Evolutionary conservation across 2,797 vertebrate genomes (phyloP).

Genomic region (Rhincodon typus): DNA sequence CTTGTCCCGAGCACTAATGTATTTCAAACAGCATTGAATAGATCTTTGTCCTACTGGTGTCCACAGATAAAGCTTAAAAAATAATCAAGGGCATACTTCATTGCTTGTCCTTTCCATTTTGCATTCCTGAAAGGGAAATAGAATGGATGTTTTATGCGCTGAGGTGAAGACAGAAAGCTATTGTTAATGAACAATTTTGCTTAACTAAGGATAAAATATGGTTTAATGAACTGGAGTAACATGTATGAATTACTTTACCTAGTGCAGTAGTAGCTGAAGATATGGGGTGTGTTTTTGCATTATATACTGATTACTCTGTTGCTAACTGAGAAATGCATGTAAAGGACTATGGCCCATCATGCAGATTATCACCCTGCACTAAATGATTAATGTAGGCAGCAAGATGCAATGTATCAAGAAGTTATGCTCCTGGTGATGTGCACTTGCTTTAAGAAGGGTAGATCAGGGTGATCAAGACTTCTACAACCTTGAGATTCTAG

Average conservation of each 20-base stretch:
- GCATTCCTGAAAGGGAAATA: constrained; percentile 23
- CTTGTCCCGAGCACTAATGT: neutral
- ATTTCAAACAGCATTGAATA: neutral
- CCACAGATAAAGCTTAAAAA: neutral
- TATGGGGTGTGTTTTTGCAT: neutral
- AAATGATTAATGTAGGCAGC: neutral
- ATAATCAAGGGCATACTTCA: neutral
- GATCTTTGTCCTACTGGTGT: neutral
- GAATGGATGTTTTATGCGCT: neutral
- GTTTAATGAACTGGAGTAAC: neutral
- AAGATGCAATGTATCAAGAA: neutral
- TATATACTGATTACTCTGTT: neutral
- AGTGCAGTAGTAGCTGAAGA: neutral
- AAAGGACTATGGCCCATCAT: neutral
- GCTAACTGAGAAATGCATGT: neutral
- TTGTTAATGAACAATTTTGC: neutral
- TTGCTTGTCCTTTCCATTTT: constrained; percentile 17
- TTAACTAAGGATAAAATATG: neutral
- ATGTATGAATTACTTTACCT: neutral
- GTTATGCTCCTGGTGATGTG: neutral
- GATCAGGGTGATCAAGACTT: neutral
- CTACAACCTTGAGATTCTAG: neutral
- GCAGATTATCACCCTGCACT: neutral
- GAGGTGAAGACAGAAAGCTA: neutral
- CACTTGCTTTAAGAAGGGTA: neutral